Percentiles rank a stretch among this genome's conserved stretches.
Conservation (phyloP, 2,113 vertebrate genomes). For the Solenodon paradoxus region DNA sequence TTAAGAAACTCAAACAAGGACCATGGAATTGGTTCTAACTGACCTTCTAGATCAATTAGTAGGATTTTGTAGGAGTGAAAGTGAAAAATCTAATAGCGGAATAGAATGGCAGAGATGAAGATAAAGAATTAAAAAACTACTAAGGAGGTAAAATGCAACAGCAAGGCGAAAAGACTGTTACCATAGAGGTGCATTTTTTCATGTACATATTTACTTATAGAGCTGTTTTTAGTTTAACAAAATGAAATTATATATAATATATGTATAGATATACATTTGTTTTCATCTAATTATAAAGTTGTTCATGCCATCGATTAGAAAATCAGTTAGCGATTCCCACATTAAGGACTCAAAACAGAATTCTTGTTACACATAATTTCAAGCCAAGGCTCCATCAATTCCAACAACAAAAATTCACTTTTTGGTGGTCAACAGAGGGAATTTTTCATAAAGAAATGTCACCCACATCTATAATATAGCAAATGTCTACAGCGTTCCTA, state of each 20-base stretch:
- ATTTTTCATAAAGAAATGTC: conserved; percentile 33
- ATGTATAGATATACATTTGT: neutral
- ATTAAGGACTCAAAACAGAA: neutral
- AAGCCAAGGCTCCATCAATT: neutral
- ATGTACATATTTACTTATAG: neutral
- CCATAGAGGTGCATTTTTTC: neutral
- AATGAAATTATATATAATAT: neutral
- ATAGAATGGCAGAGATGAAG: neutral
- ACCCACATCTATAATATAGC: neutral
- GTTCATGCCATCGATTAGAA: neutral
- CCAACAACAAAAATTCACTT: neutral
- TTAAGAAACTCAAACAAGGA: neutral
- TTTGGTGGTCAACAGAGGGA: neutral
- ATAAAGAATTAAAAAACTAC: neutral
- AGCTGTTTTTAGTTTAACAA: neutral
- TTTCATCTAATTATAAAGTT: neutral
- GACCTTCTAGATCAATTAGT: neutral
- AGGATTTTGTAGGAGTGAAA: neutral
- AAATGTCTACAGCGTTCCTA: neutral
- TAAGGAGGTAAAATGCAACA: neutral
- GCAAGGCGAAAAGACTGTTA: neutral
- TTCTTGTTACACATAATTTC: neutral
- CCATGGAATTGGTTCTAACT: neutral
- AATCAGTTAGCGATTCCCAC: neutral
- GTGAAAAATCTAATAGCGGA: neutral